A percentile compares a stretch with the other conserved stretches of the same genome.
phyloP scores from a whole-genome alignment of 2,888 invertebrate genomes.

The Drosophila neutralis region DNA sequence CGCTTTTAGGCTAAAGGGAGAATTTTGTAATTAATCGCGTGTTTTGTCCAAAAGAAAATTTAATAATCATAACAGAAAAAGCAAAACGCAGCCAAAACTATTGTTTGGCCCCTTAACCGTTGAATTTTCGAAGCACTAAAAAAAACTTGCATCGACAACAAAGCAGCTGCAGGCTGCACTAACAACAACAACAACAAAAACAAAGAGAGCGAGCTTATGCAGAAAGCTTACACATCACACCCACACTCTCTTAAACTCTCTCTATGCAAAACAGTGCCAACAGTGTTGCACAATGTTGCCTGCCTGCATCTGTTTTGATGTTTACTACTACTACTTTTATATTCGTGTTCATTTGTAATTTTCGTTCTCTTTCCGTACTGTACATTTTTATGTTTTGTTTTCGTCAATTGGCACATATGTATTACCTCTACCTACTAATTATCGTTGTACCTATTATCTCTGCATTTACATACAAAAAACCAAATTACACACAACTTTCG shows the following conservation, averaged over 20 bases:
- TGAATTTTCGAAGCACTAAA: conserved; percentile 80
- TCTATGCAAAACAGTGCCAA: conserved; percentile 10
- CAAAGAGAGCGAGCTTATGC: conserved; percentile 15
- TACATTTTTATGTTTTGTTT: conserved; percentile 67
- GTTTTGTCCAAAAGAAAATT: conserved; percentile 36
- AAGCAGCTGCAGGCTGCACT: conserved; percentile 46
- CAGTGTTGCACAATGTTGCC: conserved; percentile 21
- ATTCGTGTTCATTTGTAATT: conserved; percentile 67
- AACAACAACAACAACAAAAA: background rate
- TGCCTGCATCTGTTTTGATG: conserved; percentile 53
- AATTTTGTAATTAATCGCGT: conserved; percentile 84
- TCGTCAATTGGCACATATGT: conserved; percentile 71
- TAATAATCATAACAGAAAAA: conserved; percentile 10
- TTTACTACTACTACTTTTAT: conserved; percentile 45
- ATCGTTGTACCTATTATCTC: conserved; percentile 72
- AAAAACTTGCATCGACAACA: conserved; percentile 62
- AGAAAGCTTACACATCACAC: conserved; percentile 20
- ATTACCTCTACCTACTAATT: conserved; percentile 66
- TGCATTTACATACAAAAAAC: conserved; percentile 57
- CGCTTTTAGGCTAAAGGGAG: conserved; percentile 85
- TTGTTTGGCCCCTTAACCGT: conserved; percentile 63
- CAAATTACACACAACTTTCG: conserved; percentile 40
- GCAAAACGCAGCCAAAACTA: conserved; percentile 51
- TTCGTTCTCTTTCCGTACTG: conserved; percentile 63
- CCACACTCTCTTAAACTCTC: conserved; percentile 9